Percentiles rank a stretch among this genome's conserved stretches.
These are phyloP conservation scores for Reinhardtius hippoglossoides DNA, from an alignment of 2,113 vertebrate species.

Conservation along the genomic window DNA sequence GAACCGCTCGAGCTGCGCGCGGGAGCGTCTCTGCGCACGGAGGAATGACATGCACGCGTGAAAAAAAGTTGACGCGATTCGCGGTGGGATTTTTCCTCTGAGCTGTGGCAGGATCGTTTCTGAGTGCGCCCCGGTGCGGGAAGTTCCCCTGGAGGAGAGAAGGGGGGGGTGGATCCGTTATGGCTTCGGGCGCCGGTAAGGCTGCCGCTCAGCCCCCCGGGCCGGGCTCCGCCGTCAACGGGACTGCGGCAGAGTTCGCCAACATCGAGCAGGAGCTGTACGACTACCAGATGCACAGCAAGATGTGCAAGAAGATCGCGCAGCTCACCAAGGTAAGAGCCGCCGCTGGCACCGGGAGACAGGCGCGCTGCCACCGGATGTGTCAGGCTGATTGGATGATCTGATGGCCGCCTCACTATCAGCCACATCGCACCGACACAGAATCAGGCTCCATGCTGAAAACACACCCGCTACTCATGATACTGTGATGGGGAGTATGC, in stretches of 20 bases:
- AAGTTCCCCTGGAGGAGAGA: conserved; percentile 57
- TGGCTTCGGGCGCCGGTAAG: conserved; percentile 90
- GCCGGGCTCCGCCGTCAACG: conserved; percentile 79
- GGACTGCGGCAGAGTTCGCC: conserved; percentile 83
- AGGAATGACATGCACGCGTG: conserved; percentile 66
- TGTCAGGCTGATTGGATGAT: conserved; percentile 32
- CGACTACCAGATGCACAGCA: conserved; percentile 89
- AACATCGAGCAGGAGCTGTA: conserved; percentile 83
- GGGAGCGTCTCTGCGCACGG: conserved; percentile 51
- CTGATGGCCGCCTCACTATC: conserved; percentile 33
- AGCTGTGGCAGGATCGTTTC: conserved; percentile 59
- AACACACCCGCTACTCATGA: neutral
- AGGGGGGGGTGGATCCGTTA: conserved; percentile 50
- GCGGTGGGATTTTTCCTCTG: conserved; percentile 55
- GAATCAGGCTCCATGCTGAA: neutral
- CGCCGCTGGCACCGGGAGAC: neutral
- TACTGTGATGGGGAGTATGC: no score
- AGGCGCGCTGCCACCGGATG: conserved; percentile 28
- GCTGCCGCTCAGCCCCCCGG: conserved; percentile 77
- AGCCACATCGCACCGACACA: conserved; percentile 22
- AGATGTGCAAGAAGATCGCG: conserved; percentile 99
- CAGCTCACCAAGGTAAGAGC: conserved; percentile 96
- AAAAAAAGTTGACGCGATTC: conserved; percentile 61
- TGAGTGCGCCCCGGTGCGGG: conserved; percentile 63
- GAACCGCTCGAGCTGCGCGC: conserved; percentile 59